A percentile compares a stretch with the other conserved stretches of the same genome.
phyloP scores from a whole-genome alignment of 2,888 invertebrate species.

The Labia minor region DNA sequence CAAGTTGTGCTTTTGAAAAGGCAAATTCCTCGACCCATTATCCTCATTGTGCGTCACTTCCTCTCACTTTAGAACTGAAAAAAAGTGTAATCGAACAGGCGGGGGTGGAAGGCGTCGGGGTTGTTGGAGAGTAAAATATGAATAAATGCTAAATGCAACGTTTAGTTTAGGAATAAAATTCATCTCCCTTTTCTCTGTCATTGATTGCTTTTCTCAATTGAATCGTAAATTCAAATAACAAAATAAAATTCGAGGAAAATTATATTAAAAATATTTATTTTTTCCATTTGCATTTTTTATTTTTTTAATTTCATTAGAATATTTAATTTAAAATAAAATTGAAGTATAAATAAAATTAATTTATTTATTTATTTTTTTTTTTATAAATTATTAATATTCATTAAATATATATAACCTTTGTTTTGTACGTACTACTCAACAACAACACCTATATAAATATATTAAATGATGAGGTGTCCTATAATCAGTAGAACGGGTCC shows the following conservation, averaged over 20 bases:
- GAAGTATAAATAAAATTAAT: neutral
- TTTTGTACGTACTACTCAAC: too few species aligned
- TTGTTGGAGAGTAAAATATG: neutral
- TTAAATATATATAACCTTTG: too few species aligned
- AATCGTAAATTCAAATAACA: neutral
- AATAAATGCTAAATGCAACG: neutral
- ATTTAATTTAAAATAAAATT: too few species aligned
- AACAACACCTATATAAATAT: too few species aligned
- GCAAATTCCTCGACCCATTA: slow-evolving; percentile 19
- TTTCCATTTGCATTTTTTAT: too few species aligned
- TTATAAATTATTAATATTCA: neutral
- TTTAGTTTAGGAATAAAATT: neutral
- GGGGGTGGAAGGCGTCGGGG: neutral
- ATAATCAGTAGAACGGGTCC: too few species aligned
- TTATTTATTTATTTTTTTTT: neutral
- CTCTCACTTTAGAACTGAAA: slow-evolving; percentile 14
- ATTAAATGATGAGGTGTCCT: too few species aligned
- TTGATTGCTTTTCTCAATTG: neutral
- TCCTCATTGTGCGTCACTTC: slow-evolving; percentile 19
- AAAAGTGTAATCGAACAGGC: slow-evolving; percentile 3
- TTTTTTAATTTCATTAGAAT: too few species aligned
- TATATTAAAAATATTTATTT: too few species aligned
- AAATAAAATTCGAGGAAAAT: neutral
- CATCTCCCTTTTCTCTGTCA: neutral
- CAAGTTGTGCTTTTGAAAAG: slow-evolving; percentile 15